Conservation (phyloP, 2,888 invertebrate genomes). For the Dynastes grantii region DNA sequence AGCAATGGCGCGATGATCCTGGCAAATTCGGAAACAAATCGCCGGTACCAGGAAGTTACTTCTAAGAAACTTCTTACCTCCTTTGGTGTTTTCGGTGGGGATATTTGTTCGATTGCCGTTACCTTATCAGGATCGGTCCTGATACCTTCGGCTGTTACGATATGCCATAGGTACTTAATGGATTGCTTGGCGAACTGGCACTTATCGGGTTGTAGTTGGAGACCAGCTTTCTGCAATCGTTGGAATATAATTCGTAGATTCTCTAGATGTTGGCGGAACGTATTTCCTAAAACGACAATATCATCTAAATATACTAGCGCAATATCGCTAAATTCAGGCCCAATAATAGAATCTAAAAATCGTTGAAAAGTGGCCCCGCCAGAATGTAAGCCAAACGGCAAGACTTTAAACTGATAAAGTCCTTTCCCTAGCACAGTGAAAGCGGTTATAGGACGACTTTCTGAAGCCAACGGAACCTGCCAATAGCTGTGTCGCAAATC, state of each 20-base stretch:
- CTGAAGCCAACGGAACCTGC: conserved; percentile 53
- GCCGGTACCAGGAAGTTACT: background rate
- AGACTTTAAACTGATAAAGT: conserved; percentile 57
- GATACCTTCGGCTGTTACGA: no score
- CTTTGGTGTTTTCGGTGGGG: no score
- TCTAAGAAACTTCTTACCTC: no score
- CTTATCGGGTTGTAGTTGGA: no score
- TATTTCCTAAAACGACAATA: conserved; percentile 53
- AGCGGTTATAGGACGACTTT: conserved; percentile 56
- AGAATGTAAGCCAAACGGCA: conserved; percentile 53
- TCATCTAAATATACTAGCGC: conserved; percentile 57
- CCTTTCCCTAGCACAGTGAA: conserved; percentile 59
- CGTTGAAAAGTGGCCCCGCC: no score
- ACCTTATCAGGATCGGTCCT: conserved; percentile 1
- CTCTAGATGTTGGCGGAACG: conserved; percentile 50
- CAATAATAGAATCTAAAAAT: no score
- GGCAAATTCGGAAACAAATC: background rate
- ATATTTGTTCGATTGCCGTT: background rate
- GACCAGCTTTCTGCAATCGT: no score
- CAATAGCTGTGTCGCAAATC: conserved; percentile 47
- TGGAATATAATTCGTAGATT: background rate
- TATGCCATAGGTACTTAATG: no score
- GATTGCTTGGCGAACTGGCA: no score
- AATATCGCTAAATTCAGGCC: conserved; percentile 48
- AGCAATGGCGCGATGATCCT: background rate